Evolutionary conservation across 2,888 invertebrate genomes (phyloP).

Genomic region (Agonopterix arenella): DNA sequence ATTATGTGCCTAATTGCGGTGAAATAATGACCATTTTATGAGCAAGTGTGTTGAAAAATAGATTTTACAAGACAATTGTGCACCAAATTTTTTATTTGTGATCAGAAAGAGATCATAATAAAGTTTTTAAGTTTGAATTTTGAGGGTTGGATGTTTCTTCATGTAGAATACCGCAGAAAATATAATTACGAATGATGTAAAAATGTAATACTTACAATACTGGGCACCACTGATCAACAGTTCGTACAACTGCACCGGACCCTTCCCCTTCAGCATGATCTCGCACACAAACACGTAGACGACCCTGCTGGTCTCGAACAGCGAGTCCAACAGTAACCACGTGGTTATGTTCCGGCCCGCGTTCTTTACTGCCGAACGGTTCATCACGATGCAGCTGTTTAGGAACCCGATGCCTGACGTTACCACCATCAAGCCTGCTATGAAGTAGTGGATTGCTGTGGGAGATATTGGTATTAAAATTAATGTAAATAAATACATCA

Average conservation of each 20-base stretch:
- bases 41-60: no score
- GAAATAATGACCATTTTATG: no score
- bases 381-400: conserved; percentile 55
- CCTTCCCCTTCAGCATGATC: conserved; percentile 49
- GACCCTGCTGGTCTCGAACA: conserved; percentile 62
- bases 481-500: no score
- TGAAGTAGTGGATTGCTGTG: conserved; percentile 57
- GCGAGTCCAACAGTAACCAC: conserved; percentile 60
- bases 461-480: not conserved
- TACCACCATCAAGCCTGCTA: conserved; percentile 50
- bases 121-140: not conserved
- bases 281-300: conserved; percentile 60
- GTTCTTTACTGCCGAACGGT: conserved; percentile 39
- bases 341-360: conserved; percentile 49
- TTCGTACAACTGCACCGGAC: conserved; percentile 51
- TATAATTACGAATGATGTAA: no score
- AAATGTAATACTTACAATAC: conserved; percentile 44
- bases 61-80: no score
- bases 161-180: no score
- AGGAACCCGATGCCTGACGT: conserved; percentile 56
- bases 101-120: no score
- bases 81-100: no score
- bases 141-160: not conserved
- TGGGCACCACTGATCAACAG: conserved; percentile 54
- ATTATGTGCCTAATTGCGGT: no score